Percentiles rank a stretch among this genome's conserved stretches.
Evolutionary conservation across 2,888 invertebrate genomes (phyloP).

Genomic region (Drosophila nigritarsus): DNA sequence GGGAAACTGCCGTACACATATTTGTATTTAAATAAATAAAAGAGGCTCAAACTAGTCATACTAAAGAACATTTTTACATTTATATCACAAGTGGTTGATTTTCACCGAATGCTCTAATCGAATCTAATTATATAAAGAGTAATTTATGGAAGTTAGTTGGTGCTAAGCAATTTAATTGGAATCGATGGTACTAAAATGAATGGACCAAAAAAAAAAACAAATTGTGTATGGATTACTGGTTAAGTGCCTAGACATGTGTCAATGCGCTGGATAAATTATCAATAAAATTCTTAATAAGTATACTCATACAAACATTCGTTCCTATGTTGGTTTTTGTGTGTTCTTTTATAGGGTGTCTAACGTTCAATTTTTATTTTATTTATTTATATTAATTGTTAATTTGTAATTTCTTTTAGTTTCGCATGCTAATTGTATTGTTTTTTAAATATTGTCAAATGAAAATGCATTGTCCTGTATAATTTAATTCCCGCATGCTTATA

Average conservation of each 20-base stretch:
- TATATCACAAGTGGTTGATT: not conserved
- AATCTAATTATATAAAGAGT: constrained; percentile 21
- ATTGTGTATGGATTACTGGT: not conserved
- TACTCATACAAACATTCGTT: not conserved
- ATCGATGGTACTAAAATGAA: constrained; percentile 1
- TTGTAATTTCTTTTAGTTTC: not conserved
- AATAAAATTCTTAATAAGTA: not conserved
- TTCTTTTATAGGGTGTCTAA: constrained; percentile 5
- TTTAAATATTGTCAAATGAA: not conserved
- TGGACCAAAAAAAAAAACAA: not conserved
- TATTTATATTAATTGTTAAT: not conserved
- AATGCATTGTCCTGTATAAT: constrained; percentile 1
- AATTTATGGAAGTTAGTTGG: constrained; percentile 13
- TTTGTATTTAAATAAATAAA: not conserved
- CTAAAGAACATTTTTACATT: not conserved
- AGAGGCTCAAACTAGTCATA: not conserved
- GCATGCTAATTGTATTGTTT: not conserved
- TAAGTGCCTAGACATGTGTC: not conserved
- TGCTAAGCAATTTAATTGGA: constrained; percentile 17
- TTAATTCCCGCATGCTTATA: not conserved
- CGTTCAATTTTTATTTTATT: not conserved
- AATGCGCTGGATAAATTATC: constrained; percentile 10
- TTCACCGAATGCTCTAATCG: constrained; percentile 10
- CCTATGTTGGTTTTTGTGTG: not conserved
- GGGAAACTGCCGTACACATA: constrained; percentile 18